A percentile compares a stretch with the other conserved stretches of the same genome.
These are phyloP conservation scores for Hipposideros larvatus DNA, from an alignment of 2,797 vertebrate genomes.

Conservation along the genomic window DNA sequence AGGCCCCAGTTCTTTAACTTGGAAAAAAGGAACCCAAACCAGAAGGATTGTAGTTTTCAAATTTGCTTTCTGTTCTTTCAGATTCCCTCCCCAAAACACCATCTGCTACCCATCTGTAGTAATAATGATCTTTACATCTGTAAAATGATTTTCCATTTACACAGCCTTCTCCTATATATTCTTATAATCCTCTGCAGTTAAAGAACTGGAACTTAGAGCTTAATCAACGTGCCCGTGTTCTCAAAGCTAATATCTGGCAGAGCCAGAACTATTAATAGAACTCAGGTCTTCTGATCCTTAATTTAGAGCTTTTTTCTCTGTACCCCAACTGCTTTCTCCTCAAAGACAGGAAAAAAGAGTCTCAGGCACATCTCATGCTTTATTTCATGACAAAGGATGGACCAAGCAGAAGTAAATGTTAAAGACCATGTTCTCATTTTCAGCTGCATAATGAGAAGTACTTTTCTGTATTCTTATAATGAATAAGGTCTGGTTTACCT, in stretches of 20 bases:
- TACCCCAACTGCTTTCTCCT: conserved; percentile 16
- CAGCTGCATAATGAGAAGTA: background rate
- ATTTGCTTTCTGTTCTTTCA: conserved; percentile 53
- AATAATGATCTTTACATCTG: conserved; percentile 15
- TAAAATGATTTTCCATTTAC: conserved; percentile 49
- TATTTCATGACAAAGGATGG: background rate
- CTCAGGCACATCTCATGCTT: background rate
- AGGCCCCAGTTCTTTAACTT: background rate
- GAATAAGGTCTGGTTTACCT: background rate
- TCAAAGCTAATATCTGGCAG: background rate
- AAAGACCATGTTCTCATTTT: conserved; percentile 8
- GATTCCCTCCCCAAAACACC: conserved; percentile 18
- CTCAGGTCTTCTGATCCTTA: conserved; percentile 5
- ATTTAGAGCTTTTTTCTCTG: conserved; percentile 49
- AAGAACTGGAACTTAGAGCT: background rate
- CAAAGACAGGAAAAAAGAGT: background rate
- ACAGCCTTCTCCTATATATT: background rate
- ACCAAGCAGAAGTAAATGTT: background rate
- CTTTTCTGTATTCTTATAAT: background rate
- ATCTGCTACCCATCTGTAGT: conserved; percentile 41
- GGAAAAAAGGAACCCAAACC: background rate
- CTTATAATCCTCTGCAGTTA: conserved; percentile 28
- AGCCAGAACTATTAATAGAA: conserved; percentile 46
- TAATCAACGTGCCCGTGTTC: conserved; percentile 16
- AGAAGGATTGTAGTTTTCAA: conserved; percentile 14